Base-by-base conservation (phyloP, 2,113 vertebrate genomes). In the Anolis sagrei region DNA sequence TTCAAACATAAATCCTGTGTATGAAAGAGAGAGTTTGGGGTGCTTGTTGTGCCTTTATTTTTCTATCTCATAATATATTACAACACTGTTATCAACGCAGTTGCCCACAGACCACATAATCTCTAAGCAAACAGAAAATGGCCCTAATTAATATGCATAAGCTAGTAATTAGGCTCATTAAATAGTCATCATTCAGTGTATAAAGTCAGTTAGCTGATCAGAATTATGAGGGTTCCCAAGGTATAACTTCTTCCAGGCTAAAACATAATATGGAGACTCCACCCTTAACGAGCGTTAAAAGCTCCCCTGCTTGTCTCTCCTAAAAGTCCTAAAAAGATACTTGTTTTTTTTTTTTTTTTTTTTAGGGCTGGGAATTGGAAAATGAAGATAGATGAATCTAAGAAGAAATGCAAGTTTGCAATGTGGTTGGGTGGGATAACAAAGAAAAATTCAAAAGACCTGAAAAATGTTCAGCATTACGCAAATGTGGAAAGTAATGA, bases 261-360 rank as follows among this genome's bases (percentile, higher is more conserved):
- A 79, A 79, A 16, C 5, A 39, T 3, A 29, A 19, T n/a, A 16
- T 7, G 14, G 11, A 9, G 29, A 27, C 13, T 81, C 39, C 18
- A 19, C 18, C 23, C 7, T 44, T 81, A 25, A 68, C 61, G 1
- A 8, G 7, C 16, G 25, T 44, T 7, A 39, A 80, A 23, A 8
- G 39, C 25, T 48, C 21, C 7, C 18, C 7, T 48, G 13, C 29
- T 36, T 29, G 23, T 13, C 0, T 0, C 0, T 23, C 21, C 74
- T 61, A 80, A 44, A 18, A 29, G 0, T n/a, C 39, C 83, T 8
- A 19, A 62, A 32, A 77, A 4, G 8, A 79, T 14, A 73, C 32
- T 73, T 34, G 27, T 14, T 1, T 39, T 8, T 77, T 13, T 54
- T 9, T 73, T 34, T 18, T 14, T 1, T 39, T 8, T 77, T 13